Conservation (phyloP, 2,113 vertebrate species). For the Melanostigma gelatinosum region DNA sequence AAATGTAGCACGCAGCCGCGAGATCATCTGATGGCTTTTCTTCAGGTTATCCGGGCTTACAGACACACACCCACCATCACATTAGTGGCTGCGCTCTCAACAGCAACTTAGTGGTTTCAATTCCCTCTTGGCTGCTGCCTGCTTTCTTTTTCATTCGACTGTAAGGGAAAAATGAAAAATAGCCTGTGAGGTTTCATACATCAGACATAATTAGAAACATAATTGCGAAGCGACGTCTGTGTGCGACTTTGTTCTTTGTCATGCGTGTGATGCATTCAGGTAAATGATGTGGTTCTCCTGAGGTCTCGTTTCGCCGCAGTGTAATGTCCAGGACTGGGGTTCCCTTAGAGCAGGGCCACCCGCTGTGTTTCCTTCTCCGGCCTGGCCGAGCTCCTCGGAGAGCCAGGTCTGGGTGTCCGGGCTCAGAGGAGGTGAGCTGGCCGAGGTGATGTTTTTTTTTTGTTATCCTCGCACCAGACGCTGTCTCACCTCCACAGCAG, state of each 20-base stretch:
- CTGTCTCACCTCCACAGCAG: constrained; percentile 72
- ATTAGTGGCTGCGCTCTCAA: constrained; percentile 26
- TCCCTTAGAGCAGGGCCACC: constrained; percentile 7
- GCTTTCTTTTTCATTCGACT: background rate
- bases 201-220: constrained; percentile 27
- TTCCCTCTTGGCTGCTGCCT: constrained; percentile 20
- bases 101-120: constrained; percentile 44
- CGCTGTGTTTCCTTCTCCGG: constrained; percentile 27
- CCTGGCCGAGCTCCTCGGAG: constrained; percentile 24
- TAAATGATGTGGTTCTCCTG: background rate
- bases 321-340: constrained; percentile 6
- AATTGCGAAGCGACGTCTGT: constrained; percentile 16
- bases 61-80: constrained; percentile 25
- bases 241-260: constrained; percentile 15
- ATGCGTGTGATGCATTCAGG: constrained; percentile 11
- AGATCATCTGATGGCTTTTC: constrained; percentile 65
- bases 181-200: constrained; percentile 21
- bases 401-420: constrained; percentile 31
- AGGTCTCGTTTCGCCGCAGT: constrained; percentile 17
- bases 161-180: constrained; percentile 32
- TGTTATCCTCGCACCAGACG: constrained; percentile 65
- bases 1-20: constrained; percentile 73
- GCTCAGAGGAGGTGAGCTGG: constrained; percentile 65
- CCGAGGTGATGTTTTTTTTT: constrained; percentile 40
- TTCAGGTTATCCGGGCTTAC: constrained; percentile 48